These are phyloP conservation scores for Ichneumon xanthorius DNA, from an alignment of 2,888 invertebrate species.

Conservation along the genomic window DNA sequence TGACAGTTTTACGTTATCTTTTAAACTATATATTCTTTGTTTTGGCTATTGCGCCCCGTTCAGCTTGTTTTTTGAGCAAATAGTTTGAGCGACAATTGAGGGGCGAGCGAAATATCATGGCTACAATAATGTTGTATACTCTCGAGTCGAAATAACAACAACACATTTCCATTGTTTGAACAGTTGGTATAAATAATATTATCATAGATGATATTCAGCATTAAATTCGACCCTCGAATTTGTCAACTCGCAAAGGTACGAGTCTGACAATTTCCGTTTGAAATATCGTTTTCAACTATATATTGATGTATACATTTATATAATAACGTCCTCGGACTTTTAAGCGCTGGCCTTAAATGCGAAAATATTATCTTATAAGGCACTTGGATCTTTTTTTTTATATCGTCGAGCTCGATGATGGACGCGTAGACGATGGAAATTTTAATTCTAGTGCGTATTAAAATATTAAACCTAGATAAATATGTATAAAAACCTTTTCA, in stretches of 20 bases:
- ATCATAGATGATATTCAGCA: conserved; percentile 7
- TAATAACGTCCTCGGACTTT: conserved; percentile 32
- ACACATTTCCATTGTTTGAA: neutral
- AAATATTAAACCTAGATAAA: conserved; percentile 60
- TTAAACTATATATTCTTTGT: conserved; percentile 6
- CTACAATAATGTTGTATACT: neutral
- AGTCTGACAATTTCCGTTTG: conserved; percentile 25
- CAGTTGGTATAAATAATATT: conserved; percentile 2
- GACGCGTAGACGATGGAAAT: conserved; percentile 20
- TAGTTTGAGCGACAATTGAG: conserved; percentile 60
- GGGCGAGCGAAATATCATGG: neutral
- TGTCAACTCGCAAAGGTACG: conserved; percentile 1
- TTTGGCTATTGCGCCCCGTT: conserved; percentile 14
- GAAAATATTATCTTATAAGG: conserved; percentile 68
- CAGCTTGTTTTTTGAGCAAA: conserved; percentile 59
- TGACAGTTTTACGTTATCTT: neutral
- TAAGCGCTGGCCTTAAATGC: conserved; percentile 55
- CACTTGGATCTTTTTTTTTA: conserved; percentile 55
- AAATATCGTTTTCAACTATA: conserved; percentile 25
- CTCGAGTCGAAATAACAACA: neutral
- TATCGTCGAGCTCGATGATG: conserved; percentile 32
- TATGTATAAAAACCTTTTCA: conserved; percentile 65
- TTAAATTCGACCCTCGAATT: conserved; percentile 16
- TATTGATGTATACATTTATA: conserved; percentile 20
- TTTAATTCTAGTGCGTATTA: conserved; percentile 10